A percentile compares a stretch with the other conserved stretches of the same genome.
These are phyloP conservation scores for Zoanthus sansibaricus DNA, from an alignment of 92 coral and sea anemone species.

Conservation along the genomic window DNA sequence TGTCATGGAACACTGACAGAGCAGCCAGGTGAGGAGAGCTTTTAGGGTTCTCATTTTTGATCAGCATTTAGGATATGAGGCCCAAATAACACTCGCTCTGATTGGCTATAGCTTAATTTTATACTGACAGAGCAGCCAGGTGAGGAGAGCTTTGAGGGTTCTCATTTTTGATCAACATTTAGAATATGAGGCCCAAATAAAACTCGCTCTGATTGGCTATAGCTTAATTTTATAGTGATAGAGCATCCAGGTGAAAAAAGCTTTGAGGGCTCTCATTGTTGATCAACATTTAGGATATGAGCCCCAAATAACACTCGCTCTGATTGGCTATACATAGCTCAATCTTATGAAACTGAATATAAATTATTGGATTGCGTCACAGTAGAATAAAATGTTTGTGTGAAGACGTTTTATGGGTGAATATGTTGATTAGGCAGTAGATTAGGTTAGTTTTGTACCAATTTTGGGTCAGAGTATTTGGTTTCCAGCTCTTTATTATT, in stretches of 20 bases:
- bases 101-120: not conserved
- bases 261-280: not conserved
- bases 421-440: no score
- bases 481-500: no score
- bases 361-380: no score
- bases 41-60: not conserved
- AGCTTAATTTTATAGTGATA: not conserved
- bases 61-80: not conserved
- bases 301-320: no score
- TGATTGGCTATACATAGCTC: not conserved
- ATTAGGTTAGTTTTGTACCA: no score
- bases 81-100: no score
- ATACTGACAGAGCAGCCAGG: conserved; percentile 48
- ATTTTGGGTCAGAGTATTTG: no score
- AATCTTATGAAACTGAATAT: not conserved
- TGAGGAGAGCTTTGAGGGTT: not conserved
- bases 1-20: conserved; percentile 52
- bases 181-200: not conserved
- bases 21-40: conserved; percentile 29
- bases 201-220: not conserved
- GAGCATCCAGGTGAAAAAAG: conserved; percentile 44
- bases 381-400: no score
- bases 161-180: not conserved
- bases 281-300: not conserved
- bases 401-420: no score